Conservation (phyloP, 2,113 vertebrate species). For the Phalacrocorax carbo region DNA sequence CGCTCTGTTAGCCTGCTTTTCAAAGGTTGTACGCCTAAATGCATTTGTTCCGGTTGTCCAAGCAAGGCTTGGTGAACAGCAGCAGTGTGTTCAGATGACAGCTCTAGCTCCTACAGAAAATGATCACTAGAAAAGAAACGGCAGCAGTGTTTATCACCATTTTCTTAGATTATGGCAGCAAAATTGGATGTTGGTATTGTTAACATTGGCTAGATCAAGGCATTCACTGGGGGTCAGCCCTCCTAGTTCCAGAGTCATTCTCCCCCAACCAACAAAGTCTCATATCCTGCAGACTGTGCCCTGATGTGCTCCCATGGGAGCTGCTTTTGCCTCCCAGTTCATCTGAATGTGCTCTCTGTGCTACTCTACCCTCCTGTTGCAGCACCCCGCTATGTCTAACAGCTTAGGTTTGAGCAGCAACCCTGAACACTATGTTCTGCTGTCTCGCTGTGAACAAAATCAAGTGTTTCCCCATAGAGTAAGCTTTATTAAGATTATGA, state of each 20-base stretch:
- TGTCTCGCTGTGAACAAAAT: not conserved
- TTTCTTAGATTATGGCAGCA: not conserved
- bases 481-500: not conserved
- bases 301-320: not conserved
- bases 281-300: not conserved
- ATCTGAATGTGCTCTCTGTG: not conserved
- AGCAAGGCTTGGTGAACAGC: not conserved
- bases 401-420: not conserved
- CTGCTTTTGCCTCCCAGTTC: not conserved
- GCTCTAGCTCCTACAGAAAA: not conserved
- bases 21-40: not conserved
- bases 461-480: not conserved
- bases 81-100: not conserved
- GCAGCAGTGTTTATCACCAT: not conserved
- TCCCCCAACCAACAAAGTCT: not conserved
- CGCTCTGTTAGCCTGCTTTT: not conserved
- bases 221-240: not conserved
- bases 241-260: not conserved
- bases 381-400: not conserved
- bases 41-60: not conserved
- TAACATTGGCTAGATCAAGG: not conserved
- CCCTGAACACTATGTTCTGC: rapidly evolving
- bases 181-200: not conserved
- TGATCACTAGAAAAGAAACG: not conserved
- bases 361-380: not conserved